These are phyloP conservation scores for Hystrix cristata DNA, from an alignment of 2,113 vertebrate genomes.

Conservation along the genomic window DNA sequence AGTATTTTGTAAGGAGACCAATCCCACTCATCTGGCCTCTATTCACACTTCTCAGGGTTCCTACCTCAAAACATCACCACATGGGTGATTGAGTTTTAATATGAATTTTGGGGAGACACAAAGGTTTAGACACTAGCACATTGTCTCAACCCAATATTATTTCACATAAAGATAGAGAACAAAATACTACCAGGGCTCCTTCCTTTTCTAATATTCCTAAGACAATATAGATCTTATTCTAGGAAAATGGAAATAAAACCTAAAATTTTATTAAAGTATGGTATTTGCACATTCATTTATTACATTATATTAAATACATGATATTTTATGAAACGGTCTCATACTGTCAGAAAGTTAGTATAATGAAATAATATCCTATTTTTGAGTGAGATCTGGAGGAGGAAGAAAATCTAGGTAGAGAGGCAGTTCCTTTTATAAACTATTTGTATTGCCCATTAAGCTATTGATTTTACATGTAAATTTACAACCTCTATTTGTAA, in stretches of 20 bases:
- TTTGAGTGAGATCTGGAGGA: neutral
- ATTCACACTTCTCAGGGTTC: fast-evolving
- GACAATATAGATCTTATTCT: neutral
- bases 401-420: neutral
- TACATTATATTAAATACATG: neutral
- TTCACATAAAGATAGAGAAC: neutral
- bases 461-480: neutral
- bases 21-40: neutral
- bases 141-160: neutral
- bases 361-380: neutral
- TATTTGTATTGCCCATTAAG: neutral
- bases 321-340: neutral
- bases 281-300: neutral
- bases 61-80: neutral
- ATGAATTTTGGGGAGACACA: neutral
- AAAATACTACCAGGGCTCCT: neutral
- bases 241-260: neutral
- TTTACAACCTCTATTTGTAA: neutral
- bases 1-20: neutral
- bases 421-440: neutral
- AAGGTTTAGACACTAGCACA: neutral
- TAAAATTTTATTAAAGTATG: neutral
- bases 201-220: slow-evolving; percentile 6
- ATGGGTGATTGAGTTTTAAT: neutral
- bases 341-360: neutral